Percentiles rank a stretch among this genome's conserved stretches.
Evolutionary conservation across 2,113 vertebrate species (phyloP).

Genomic region (Tachycineta bicolor): DNA sequence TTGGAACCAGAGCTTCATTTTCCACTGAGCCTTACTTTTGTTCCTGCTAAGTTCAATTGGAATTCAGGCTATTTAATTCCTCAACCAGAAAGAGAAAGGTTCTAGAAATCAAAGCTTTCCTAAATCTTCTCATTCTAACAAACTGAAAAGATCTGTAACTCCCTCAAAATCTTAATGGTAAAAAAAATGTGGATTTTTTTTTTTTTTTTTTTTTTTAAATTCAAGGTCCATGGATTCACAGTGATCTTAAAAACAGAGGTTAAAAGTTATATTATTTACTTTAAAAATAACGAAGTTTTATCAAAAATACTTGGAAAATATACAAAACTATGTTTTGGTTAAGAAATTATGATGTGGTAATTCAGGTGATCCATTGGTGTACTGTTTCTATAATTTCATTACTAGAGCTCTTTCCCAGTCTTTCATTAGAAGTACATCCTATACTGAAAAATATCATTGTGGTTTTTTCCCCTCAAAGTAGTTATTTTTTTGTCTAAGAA

Average conservation of each 20-base stretch:
- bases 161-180: neutral
- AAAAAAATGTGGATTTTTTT: neutral
- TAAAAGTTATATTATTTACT: neutral
- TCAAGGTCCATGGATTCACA: neutral
- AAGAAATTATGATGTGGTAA: neutral
- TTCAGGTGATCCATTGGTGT: neutral
- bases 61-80: slow-evolving; percentile 41
- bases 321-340: neutral
- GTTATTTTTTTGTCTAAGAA: neutral
- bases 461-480: neutral
- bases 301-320: neutral
- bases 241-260: neutral
- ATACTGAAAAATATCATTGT: neutral
- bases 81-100: slow-evolving; percentile 11
- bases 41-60: slow-evolving; percentile 30
- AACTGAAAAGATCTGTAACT: neutral
- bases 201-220: neutral
- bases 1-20: slow-evolving; percentile 33
- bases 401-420: neutral
- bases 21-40: slow-evolving; percentile 18
- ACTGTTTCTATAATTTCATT: neutral
- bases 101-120: slow-evolving; percentile 28
- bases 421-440: neutral
- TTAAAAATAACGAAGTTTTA: neutral
- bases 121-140: neutral